These are phyloP conservation scores for Holothuria scabra DNA, from an alignment of 53 echinoderm and acorn worm genomes.

Conservation along the genomic window DNA sequence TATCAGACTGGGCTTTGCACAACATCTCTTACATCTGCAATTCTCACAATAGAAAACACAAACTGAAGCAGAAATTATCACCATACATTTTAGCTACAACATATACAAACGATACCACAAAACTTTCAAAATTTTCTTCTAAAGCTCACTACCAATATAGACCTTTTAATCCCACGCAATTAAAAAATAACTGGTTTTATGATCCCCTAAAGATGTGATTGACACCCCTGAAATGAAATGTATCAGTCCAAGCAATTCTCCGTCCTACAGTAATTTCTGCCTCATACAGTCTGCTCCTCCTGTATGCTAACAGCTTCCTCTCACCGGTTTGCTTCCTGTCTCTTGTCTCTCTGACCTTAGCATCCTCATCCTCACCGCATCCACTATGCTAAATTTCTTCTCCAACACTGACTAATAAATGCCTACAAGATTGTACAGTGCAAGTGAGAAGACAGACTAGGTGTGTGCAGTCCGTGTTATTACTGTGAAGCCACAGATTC, in stretches of 20 bases:
- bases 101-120: too few species aligned
- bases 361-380: conserved; percentile 12
- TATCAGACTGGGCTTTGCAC: too few species aligned
- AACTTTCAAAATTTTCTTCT: too few species aligned
- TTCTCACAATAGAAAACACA: too few species aligned
- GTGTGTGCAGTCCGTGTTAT: conserved; percentile 20
- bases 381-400: conserved; percentile 20
- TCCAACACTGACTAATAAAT: conserved; percentile 29
- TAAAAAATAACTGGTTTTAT: too few species aligned
- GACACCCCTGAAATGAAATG: conserved; percentile 18
- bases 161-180: too few species aligned
- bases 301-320: background rate
- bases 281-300: conserved; percentile 2
- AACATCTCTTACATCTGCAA: too few species aligned
- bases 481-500: too few species aligned
- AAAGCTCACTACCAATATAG: too few species aligned
- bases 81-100: too few species aligned
- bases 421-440: background rate
- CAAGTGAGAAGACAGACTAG: conserved; percentile 10
- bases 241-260: conserved; percentile 12
- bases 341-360: conserved; percentile 29
- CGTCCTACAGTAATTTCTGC: conserved; percentile 21
- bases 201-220: too few species aligned
- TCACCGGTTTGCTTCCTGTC: conserved; percentile 17
- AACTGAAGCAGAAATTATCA: too few species aligned